Evolutionary conservation across 92 coral and sea anemone species (phyloP).

Genomic region (Epizoanthus rinbou): DNA sequence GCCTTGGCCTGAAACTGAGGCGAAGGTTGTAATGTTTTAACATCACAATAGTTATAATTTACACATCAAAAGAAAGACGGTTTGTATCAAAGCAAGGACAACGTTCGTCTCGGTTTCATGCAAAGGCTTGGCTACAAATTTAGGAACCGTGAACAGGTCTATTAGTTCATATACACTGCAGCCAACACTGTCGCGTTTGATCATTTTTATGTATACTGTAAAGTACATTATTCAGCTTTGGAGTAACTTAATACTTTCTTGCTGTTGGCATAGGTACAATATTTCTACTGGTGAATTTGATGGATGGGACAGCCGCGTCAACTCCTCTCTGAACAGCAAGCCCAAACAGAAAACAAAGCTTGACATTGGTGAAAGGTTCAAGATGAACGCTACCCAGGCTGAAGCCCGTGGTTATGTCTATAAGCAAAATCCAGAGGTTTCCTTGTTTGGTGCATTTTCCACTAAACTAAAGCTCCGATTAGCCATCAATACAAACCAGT

Average conservation of each 20-base stretch:
- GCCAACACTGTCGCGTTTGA: too few species aligned
- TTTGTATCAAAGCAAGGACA: too few species aligned
- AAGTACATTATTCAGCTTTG: too few species aligned
- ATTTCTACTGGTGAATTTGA: conserved; percentile 96
- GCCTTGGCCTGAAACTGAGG: too few species aligned
- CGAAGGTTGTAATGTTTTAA: too few species aligned
- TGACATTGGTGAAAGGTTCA: conserved; percentile 74
- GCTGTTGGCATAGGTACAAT: conserved; percentile 70
- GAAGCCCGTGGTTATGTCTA: conserved; percentile 82
- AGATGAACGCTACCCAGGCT: conserved; percentile 70
- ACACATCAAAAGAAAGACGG: too few species aligned
- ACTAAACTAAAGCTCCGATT: conserved; percentile 78
- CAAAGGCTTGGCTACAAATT: too few species aligned
- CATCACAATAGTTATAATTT: too few species aligned
- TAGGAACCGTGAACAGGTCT: too few species aligned
- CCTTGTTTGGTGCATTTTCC: conserved; percentile 67
- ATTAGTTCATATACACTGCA: too few species aligned
- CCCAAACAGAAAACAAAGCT: conserved; percentile 55
- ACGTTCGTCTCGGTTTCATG: too few species aligned
- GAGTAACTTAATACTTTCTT: neutral
- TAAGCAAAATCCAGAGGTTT: conserved; percentile 93
- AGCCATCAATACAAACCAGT: conserved; percentile 94
- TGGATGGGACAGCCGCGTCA: conserved; percentile 87
- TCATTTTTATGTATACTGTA: too few species aligned
- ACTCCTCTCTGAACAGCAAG: conserved; percentile 75